A percentile compares a stretch with the other conserved stretches of the same genome.
Evolutionary conservation across 2,113 vertebrate genomes (phyloP).

Genomic region (Anthoscopus minutus): DNA sequence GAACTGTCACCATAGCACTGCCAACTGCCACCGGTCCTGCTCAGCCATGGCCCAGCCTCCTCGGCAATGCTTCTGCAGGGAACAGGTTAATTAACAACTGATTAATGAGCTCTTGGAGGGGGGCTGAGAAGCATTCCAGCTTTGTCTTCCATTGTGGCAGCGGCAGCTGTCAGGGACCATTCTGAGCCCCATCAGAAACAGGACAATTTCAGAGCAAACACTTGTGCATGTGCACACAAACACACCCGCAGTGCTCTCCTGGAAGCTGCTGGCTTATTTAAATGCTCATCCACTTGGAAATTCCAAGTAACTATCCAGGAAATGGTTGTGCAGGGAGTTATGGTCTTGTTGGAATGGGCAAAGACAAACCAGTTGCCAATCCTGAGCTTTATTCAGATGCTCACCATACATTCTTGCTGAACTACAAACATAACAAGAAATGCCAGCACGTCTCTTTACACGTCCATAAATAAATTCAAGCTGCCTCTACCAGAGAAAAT

Average conservation of each 20-base stretch:
- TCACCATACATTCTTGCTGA: background rate
- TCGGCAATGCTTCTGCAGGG: background rate
- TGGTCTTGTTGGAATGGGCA: accelerated
- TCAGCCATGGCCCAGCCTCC: background rate
- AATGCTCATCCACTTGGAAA: background rate
- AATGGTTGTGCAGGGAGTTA: background rate
- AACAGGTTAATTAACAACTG: too few species aligned
- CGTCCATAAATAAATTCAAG: background rate
- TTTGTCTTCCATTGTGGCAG: background rate
- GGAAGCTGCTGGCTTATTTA: background rate
- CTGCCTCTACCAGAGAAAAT: background rate
- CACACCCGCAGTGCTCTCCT: background rate
- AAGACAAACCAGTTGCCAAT: background rate
- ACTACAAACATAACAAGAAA: background rate
- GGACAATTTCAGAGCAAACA: background rate
- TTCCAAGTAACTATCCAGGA: background rate
- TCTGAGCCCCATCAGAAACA: background rate
- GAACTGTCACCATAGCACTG: accelerated
- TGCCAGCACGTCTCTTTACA: background rate
- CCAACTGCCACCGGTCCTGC: accelerated
- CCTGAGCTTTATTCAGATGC: background rate
- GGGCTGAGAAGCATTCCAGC: background rate
- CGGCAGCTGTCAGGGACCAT: background rate
- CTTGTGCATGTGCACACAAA: background rate
- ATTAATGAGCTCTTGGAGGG: background rate